Percentiles rank a stretch among this genome's conserved stretches.
These are phyloP conservation scores for Hydrotaea cyrtoneurina DNA, from an alignment of 2,888 invertebrate genomes.

Conservation along the genomic window DNA sequence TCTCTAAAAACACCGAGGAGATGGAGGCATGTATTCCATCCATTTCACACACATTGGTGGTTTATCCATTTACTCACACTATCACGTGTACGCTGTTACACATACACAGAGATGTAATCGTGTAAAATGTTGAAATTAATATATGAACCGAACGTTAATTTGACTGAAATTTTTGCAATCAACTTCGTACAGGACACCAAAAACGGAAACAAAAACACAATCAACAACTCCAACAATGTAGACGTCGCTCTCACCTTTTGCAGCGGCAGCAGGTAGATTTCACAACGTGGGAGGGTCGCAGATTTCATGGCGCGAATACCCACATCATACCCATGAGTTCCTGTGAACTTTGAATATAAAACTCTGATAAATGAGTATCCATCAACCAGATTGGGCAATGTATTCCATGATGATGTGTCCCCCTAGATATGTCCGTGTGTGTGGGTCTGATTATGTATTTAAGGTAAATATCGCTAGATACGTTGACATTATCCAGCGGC, in stretches of 20 bases:
- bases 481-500: no score
- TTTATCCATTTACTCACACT: background rate
- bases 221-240: background rate
- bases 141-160: slow-evolving; percentile 29
- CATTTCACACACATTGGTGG: background rate
- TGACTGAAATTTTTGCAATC: slow-evolving; percentile 28
- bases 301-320: no score
- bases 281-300: background rate
- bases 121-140: slow-evolving; percentile 16
- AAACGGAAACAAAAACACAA: background rate
- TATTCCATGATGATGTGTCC: background rate
- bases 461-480: background rate
- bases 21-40: background rate
- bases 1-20: no score
- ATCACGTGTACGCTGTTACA: no score
- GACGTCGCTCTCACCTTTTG: background rate
- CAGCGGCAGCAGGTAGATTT: background rate
- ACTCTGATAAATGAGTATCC: background rate
- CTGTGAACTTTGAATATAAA: no score
- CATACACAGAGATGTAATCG: background rate
- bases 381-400: background rate
- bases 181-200: slow-evolving; percentile 9
- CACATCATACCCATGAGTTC: no score
- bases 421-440: background rate
- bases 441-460: background rate